Evolutionary conservation across 2,888 invertebrate genomes (phyloP).

Genomic region (Lepetodrilus schrolli): DNA sequence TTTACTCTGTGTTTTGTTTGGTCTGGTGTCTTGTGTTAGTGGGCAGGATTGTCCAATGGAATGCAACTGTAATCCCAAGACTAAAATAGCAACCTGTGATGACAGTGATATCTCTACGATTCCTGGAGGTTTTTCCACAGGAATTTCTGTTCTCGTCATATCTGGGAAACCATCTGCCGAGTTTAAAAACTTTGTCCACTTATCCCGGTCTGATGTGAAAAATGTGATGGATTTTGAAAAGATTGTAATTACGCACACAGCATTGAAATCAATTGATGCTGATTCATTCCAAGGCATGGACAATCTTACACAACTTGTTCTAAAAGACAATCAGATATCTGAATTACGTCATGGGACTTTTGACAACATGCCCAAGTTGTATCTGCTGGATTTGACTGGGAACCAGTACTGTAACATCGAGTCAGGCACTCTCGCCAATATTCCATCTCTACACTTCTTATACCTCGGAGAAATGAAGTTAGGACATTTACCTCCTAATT

Average conservation of each 20-base stretch:
- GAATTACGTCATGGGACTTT: constrained; percentile 43
- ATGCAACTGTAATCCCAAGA: not conserved
- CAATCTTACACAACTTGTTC: constrained; percentile 40
- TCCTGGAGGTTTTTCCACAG: not conserved
- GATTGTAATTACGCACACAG: constrained; percentile 39
- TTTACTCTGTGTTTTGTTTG: no score
- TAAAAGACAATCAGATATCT: constrained; percentile 44
- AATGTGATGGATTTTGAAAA: constrained; percentile 14
- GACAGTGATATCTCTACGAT: not conserved
- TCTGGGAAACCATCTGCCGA: not conserved
- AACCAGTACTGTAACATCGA: constrained; percentile 46
- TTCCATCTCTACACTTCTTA: constrained; percentile 23
- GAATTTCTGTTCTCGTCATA: not conserved
- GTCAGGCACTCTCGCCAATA: constrained; percentile 37
- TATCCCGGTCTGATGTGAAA: not conserved
- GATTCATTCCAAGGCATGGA: constrained; percentile 42
- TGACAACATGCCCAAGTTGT: constrained; percentile 41
- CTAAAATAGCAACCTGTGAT: not conserved
- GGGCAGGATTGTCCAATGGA: constrained; percentile 10
- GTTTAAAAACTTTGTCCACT: not conserved
- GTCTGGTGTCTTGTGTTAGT: not conserved
- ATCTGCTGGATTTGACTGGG: constrained; percentile 45
- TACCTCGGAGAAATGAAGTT: constrained; percentile 44
- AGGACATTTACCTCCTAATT: constrained; percentile 39
- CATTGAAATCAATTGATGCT: constrained; percentile 34